Evolutionary conservation across 2,888 invertebrate species (phyloP), one percentile per base, ranked within the genome.

Genomic region (Achlya flavicornis): DNA sequence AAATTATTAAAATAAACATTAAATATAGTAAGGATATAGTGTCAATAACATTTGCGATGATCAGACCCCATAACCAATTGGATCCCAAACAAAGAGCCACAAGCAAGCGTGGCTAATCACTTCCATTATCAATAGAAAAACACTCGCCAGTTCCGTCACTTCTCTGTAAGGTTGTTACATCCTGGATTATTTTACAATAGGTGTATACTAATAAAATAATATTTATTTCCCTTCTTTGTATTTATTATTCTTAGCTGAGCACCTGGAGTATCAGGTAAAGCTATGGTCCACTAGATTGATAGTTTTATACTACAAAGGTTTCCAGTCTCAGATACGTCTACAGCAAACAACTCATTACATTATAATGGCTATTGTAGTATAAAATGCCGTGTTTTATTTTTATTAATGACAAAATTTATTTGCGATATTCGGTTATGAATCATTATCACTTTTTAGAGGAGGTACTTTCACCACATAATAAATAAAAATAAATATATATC

Each of bases 121-220:
- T 53, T 63, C 66, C 66, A 67, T 66, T 70, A 65, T 53, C 19
- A 19, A 3, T 19, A 53, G 10, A 19, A 57, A 64, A 62, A 67
- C 64, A 65, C 63, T 63, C 66, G 66, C 64, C 65, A 68, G 71
- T 73, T 73, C 71, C 71, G 69, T 65, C 60, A 33, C 60, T 53
- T 19, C 53, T 53, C 6, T 58, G 62, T 68, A 66, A 71, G 70
- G 73, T 67, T 71, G 63, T 61, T 41, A 71, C 72, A 75, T 75
- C 75, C 74, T 73, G 68, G 57, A 14, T n/a, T 53, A 19, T n/a
- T 16, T 16, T 10, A 48, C 59, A 59, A 41, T 41, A 26, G 26
- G 58, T 6, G 16, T 11, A 6, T 14, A 7, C 58, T 16, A 41
- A 59, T 38, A 19, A 59, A 19, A 59, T 26, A 41, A 59, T 59